phyloP scores from a whole-genome alignment of 2,797 vertebrate genomes.

The Enteromius paludinosus region DNA sequence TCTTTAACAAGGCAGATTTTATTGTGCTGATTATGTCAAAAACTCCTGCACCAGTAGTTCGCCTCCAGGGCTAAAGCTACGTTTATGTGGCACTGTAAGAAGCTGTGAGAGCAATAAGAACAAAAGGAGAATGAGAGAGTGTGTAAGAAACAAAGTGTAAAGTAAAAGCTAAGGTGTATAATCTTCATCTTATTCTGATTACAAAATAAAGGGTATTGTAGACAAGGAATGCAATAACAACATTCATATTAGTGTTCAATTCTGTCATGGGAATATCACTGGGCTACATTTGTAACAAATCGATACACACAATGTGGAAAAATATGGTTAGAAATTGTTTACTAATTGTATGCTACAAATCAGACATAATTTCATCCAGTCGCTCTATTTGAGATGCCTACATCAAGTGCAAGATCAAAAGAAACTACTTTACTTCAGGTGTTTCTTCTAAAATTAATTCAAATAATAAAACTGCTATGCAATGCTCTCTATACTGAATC shows the following conservation, averaged over 20 bases:
- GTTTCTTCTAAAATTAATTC: background rate
- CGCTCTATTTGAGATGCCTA: background rate
- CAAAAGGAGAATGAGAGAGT: background rate
- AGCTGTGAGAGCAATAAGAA: background rate
- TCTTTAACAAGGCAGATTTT: conserved; percentile 48
- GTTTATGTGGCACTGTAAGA: background rate
- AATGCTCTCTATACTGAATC: background rate
- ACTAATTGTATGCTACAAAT: background rate
- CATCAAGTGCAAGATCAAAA: background rate
- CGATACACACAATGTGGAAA: no score
- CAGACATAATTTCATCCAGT: background rate
- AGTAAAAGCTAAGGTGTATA: background rate
- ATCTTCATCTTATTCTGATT: conserved; percentile 41
- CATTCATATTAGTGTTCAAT: conserved; percentile 17
- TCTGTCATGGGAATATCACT: background rate
- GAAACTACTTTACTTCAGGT: background rate
- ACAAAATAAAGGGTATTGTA: conserved; percentile 14
- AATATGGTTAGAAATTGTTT: background rate
- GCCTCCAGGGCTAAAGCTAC: conserved; percentile 22
- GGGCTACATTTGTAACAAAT: background rate
- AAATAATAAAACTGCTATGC: background rate
- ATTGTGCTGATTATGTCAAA: conserved; percentile 46
- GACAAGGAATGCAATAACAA: background rate
- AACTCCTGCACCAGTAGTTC: conserved; percentile 17
- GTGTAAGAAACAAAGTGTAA: background rate